These are phyloP conservation scores for Dicentrarchus labrax DNA, from an alignment of 2,113 vertebrate genomes.

Conservation along the genomic window DNA sequence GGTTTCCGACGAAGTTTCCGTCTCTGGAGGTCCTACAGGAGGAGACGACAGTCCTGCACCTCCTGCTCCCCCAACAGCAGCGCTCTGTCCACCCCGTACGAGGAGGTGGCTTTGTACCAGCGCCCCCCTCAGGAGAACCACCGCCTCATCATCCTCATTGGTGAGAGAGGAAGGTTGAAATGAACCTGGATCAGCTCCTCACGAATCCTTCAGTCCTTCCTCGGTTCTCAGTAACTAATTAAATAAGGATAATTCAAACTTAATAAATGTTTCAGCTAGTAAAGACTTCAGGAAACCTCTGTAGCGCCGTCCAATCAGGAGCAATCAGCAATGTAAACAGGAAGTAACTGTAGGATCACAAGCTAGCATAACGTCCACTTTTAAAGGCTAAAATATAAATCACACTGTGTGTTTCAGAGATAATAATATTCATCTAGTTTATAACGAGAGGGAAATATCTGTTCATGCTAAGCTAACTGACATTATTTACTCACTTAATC, in stretches of 20 bases:
- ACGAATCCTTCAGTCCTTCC: no score
- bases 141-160: conserved; percentile 90
- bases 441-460: no score
- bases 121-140: conserved; percentile 84
- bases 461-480: no score
- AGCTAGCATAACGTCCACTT: not conserved
- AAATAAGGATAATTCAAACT: no score
- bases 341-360: not conserved
- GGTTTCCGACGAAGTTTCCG: conserved; percentile 93
- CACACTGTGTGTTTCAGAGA: no score
- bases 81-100: conserved; percentile 84
- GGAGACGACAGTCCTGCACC: conserved; percentile 72
- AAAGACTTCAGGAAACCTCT: not conserved
- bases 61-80: conserved; percentile 70
- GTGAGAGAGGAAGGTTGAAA: conserved; percentile 75
- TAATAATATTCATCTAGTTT: no score
- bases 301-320: not conserved
- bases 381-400: no score
- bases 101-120: conserved; percentile 92
- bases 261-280: no score
- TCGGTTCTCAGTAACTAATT: no score
- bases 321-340: not conserved
- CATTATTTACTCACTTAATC: no score
- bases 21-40: conserved; percentile 84
- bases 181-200: no score